Conservation (phyloP, 2,888 invertebrate species). For the Coleophora deauratella region DNA sequence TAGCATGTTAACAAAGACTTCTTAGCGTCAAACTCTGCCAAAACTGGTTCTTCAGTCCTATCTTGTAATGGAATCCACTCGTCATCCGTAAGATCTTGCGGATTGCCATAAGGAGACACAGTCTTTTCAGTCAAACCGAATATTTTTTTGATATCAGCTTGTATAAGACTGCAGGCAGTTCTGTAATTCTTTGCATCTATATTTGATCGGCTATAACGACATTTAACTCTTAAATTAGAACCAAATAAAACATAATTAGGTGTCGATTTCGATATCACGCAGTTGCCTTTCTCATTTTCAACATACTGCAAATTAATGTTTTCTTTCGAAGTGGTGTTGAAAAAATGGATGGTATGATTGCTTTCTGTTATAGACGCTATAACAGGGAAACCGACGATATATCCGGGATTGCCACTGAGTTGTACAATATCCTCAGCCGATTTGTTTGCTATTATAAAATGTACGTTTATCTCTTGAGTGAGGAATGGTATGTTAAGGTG, state of each 20-base stretch:
- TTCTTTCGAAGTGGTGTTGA: conserved; percentile 25
- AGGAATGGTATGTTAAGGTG: conserved; percentile 29
- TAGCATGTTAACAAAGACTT: conserved; percentile 39
- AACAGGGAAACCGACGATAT: conserved; percentile 78
- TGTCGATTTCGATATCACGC: conserved; percentile 39
- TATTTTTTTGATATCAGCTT: conserved; percentile 31
- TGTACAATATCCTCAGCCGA: conserved; percentile 33
- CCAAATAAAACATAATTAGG: conserved; percentile 61
- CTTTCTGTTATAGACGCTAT: conserved; percentile 44
- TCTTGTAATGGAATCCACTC: conserved; percentile 40
- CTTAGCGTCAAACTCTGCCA: conserved; percentile 34
- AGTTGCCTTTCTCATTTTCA: conserved; percentile 52
- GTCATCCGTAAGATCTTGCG: conserved; percentile 32
- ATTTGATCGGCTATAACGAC: conserved; percentile 32
- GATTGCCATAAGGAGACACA: conserved; percentile 51
- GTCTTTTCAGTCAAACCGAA: conserved; percentile 26
- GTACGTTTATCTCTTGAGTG: conserved; percentile 42
- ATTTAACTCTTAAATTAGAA: conserved; percentile 58
- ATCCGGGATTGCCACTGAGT: conserved; percentile 86
- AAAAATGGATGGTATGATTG: conserved; percentile 46
- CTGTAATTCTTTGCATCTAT: conserved; percentile 25
- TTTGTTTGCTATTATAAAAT: conserved; percentile 41
- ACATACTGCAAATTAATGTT: conserved; percentile 35
- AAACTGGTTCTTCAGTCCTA: conserved; percentile 20
- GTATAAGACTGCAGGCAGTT: conserved; percentile 38